phyloP scores from a whole-genome alignment of 2,113 vertebrate genomes.

The Psephotus haematonotus region DNA sequence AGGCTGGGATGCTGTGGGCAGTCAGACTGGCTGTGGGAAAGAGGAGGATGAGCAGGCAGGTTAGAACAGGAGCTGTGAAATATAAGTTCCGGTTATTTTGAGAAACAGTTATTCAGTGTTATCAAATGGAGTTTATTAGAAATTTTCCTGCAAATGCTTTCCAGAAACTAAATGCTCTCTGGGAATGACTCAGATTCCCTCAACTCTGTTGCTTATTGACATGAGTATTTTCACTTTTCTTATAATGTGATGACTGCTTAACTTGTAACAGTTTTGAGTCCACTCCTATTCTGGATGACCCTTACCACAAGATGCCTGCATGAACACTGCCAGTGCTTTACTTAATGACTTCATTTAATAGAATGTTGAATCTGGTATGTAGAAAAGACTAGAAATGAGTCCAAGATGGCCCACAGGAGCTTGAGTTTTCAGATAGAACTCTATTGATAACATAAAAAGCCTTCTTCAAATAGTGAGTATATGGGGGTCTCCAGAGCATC shows the following conservation, averaged over 20 bases:
- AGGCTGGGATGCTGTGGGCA: constrained; percentile 5
- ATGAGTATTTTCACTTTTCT: background rate
- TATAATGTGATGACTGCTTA: background rate
- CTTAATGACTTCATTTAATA: background rate
- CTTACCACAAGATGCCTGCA: background rate
- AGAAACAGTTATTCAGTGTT: background rate
- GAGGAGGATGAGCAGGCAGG: background rate
- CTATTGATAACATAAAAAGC: background rate
- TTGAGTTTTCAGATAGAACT: background rate
- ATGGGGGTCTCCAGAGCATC: background rate
- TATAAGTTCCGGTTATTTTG: background rate
- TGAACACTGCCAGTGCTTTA: background rate
- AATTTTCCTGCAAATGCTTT: background rate
- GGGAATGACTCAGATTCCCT: background rate
- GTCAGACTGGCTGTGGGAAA: background rate
- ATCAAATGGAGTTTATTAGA: background rate
- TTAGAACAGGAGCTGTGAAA: background rate
- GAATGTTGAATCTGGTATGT: background rate
- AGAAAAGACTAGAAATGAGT: background rate
- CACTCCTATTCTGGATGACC: background rate
- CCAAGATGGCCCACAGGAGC: background rate
- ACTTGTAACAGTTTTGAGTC: background rate
- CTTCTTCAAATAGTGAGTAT: background rate
- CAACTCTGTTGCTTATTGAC: background rate
- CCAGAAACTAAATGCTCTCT: background rate